Evolutionary conservation across 2,113 vertebrate species (phyloP), one percentile per base, ranked within the genome.

Genomic region (Lamprotornis superbus): DNA sequence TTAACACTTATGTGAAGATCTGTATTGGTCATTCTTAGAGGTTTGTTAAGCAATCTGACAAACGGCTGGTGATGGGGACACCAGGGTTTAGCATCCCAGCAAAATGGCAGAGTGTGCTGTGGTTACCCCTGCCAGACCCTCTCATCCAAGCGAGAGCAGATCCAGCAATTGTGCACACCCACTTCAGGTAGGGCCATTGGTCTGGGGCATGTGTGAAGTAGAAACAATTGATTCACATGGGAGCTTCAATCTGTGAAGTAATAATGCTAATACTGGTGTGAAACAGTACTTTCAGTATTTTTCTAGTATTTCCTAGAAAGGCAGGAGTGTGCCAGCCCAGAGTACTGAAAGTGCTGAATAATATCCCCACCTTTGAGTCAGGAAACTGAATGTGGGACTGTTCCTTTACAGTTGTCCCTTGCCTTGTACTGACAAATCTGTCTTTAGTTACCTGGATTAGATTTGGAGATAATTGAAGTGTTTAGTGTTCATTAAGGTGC

Each of bases 121-220:
- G 40, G 21, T n/a, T 24, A 83, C 57, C 44, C 35, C 40, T 76
- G 63, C 73, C 77, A 63, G 39, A 30, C 22, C 42, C 42, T 50
- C 15, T 40, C 35, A 31, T 5, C 35, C 35, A 9, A 4, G 37
- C 0, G 0, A 63, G 15, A 27, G 52, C 55, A 83, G 22, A 76
- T 52, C 44, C 60, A 79, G 67, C 76, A 57, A 3, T 39, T 49
- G 15, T 89, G 68, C 59, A 35, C 44, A 28, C 35, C 13, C 30
- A 6, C 7, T 30, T 53, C 11, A 59, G 77, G 49, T 6, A 52
- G 47, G n/a, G 55, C 40, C 30, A 1, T 69, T 70, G 5, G 30
- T 83, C 33, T 64, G 50, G 35, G 57, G 22, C 40, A 10, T 22
- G 60, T 85, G 56, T 42, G 65, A 75, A n/a, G 27, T 10, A 35